A percentile compares a stretch with the other conserved stretches of the same genome.
phyloP scores from a whole-genome alignment of 2,888 invertebrate species.

The Brachyptera risi region DNA sequence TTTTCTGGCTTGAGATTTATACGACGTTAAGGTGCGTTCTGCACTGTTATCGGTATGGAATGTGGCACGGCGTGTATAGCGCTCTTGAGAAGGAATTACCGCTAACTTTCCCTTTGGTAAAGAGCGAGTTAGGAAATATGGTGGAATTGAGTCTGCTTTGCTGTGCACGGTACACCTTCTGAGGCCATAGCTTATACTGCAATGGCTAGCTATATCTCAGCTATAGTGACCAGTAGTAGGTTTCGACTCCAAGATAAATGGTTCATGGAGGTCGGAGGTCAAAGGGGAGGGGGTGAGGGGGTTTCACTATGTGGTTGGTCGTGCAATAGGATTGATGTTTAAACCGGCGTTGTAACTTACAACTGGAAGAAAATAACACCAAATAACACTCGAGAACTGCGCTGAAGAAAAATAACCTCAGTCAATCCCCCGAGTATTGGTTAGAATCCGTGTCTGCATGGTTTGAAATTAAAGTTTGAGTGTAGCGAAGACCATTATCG shows the following conservation, averaged over 20 bases:
- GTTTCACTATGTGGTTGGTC: constrained; percentile 19
- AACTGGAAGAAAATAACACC: constrained; percentile 33
- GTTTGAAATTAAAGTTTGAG: constrained; percentile 22
- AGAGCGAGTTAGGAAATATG: not conserved
- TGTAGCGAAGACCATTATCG: constrained; percentile 15
- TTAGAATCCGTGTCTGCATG: constrained; percentile 16
- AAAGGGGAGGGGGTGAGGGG: constrained; percentile 16
- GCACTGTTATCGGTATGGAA: constrained; percentile 32
- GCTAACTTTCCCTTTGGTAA: constrained; percentile 45
- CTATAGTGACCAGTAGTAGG: constrained; percentile 31
- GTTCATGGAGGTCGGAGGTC: constrained; percentile 30
- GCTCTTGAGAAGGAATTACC: constrained; percentile 32
- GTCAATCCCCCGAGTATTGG: constrained; percentile 40
- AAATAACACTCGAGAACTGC: constrained; percentile 36
- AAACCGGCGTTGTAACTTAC: constrained; percentile 31
- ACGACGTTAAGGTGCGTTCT: constrained; percentile 31
- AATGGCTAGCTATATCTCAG: constrained; percentile 31
- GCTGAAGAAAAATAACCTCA: constrained; percentile 54
- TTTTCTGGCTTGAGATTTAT: constrained; percentile 34
- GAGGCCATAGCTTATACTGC: constrained; percentile 29
- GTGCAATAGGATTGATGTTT: constrained; percentile 31
- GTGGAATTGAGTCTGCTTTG: constrained; percentile 7
- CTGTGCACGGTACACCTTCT: constrained; percentile 19
- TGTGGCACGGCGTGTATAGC: constrained; percentile 17
- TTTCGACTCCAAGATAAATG: constrained; percentile 32